Base-by-base conservation (phyloP, 2,888 invertebrate species). In the Syrista parreyssii region DNA sequence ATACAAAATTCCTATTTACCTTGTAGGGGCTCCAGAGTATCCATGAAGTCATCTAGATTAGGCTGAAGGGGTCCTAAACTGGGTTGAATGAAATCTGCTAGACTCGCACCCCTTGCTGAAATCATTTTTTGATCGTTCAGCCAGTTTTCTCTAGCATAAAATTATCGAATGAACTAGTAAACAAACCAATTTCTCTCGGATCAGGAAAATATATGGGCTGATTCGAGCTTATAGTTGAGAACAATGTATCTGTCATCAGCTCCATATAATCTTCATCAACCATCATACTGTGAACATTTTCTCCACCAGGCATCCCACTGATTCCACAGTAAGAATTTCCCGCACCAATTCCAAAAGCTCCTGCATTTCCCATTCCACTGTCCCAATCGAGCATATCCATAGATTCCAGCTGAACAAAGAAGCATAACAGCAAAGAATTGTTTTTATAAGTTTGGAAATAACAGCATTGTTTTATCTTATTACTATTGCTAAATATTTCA, bases 21-120 rank as follows among this genome's bases (percentile, higher is more conserved):
- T 92, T 96, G 96, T 83, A 97, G 93, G 11, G 96, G 97, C 92
- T 97, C 96, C 91, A 97, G 93, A 81, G 96, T 96, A 89, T 97
- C 97, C 97, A 97, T 97, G 92, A 97, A 97, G 92, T 98, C 98
- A 90, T 98, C 98, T 88, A 99, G 94, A 92, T 97, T 98, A 82
- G 99, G 99, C 92, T 99, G 99, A 80, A 99, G 93, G 77, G 99
- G 98, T 69, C 98, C 97, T 88, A 99, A 94, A 90, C 98, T 98
- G 76, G 99, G 99, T 92, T 99, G 99, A 92, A 99, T 98, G 90
- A 99, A 98, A 92, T 99, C 98, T 75, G 98, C 98, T 89, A 97
- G 94, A 88, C 96, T 96, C 77, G 97, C 97, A 84, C 95, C 96
- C 91, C 96, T 95, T 75, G 96, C 97, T 97, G 92, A 68, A 92